phyloP scores from a whole-genome alignment of 2,888 invertebrate species.

The Nomada fucata region DNA sequence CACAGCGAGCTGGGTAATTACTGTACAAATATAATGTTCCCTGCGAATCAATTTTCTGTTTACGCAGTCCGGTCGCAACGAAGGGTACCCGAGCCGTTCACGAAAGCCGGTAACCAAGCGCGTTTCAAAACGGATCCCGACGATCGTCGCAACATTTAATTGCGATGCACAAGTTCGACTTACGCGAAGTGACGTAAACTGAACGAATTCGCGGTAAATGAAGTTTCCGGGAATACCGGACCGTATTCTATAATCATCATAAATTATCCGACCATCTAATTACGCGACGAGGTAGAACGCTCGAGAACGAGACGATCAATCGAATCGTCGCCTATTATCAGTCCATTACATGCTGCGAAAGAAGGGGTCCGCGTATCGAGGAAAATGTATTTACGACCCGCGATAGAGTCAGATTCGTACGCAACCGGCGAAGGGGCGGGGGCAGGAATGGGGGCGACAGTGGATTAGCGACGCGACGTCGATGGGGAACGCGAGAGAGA shows the following conservation, averaged over 20 bases:
- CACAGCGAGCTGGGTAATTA: not conserved
- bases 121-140: too few relatives aligned
- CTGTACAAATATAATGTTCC: not conserved
- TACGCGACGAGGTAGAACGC: not conserved
- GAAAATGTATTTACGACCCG: conserved; percentile 26
- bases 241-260: not conserved
- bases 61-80: too few relatives aligned
- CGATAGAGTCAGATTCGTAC: conserved; percentile 21
- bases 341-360: not conserved
- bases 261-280: not conserved
- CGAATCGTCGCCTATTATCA: not conserved
- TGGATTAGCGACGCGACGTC: conserved; percentile 40
- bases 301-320: conserved; percentile 10
- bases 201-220: too few relatives aligned
- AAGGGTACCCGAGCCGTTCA: too few relatives aligned
- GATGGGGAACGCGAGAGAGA: conserved; percentile 54
- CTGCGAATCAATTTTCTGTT: too few relatives aligned
- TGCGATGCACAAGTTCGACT: too few relatives aligned
- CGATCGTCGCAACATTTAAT: too few relatives aligned
- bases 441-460: not conserved
- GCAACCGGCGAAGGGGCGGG: not conserved
- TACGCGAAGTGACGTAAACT: too few relatives aligned
- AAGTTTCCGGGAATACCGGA: not conserved
- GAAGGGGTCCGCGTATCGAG: conserved; percentile 5
- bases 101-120: too few relatives aligned